These are phyloP conservation scores for Leguminivora glycinivorella DNA, from an alignment of 1,140 invertebrate genomes.

Conservation along the genomic window DNA sequence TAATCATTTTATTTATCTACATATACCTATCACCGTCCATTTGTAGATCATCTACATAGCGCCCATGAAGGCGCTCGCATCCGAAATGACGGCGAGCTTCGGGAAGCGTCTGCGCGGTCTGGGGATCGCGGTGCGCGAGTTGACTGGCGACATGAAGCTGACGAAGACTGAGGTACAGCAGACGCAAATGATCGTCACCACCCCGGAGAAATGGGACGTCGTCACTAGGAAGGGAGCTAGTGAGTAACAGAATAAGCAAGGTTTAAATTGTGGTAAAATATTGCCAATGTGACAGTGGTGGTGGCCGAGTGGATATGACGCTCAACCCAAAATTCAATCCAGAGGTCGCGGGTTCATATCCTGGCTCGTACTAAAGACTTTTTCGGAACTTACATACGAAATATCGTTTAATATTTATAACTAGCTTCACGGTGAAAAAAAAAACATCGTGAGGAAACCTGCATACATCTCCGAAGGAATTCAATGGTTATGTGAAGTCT, in stretches of 20 bases:
- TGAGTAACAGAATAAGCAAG: constrained; percentile 45
- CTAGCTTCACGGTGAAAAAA: too few relatives aligned
- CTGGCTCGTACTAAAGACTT: too few relatives aligned
- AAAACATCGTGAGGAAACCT: too few relatives aligned
- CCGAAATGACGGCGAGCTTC: constrained; percentile 99
- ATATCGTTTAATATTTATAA: too few relatives aligned
- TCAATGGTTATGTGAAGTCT: too few relatives aligned
- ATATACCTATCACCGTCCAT: not conserved
- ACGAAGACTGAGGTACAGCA: constrained; percentile 96
- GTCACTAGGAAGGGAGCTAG: constrained; percentile 95
- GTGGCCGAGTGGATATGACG: too few relatives aligned
- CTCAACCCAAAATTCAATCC: too few relatives aligned
- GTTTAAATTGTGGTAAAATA: too few relatives aligned
- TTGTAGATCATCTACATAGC: constrained; percentile 97
- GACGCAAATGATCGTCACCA: constrained; percentile 99
- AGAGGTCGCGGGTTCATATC: too few relatives aligned
- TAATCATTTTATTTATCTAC: constrained; percentile 28
- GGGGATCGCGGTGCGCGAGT: constrained; percentile 92
- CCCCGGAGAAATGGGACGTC: constrained; percentile 99
- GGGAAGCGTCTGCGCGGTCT: constrained; percentile 86
- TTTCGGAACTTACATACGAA: too few relatives aligned
- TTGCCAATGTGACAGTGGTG: too few relatives aligned
- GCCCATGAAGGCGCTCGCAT: constrained; percentile 99
- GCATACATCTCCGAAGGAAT: too few relatives aligned
- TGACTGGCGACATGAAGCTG: constrained; percentile 99